Base-by-base conservation (phyloP, 2,113 vertebrate genomes). In the Tonatia bakeri region DNA sequence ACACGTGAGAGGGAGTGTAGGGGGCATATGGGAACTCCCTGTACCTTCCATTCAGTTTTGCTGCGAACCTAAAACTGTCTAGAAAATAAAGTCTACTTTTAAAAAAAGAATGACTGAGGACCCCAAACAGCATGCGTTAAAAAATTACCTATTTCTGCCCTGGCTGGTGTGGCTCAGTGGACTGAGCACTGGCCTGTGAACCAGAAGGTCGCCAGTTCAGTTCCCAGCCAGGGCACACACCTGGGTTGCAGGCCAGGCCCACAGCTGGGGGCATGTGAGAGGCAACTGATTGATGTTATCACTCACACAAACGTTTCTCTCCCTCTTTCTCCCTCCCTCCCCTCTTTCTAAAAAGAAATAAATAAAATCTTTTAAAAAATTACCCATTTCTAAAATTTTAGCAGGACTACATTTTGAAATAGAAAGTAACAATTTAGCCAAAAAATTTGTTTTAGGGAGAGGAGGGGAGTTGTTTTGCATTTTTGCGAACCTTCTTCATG, bases 1-100 rank as follows among this genome's bases (percentile, higher is more conserved):
- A 5, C 6, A 0, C 4, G 19, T 64, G 26, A 24, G 13, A 22
- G 47, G 31, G 26, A n/a, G 4, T 6, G 0, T 36, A 54, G 40
- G 12, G 40, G 43, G 54, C 19, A 3, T 24, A 8, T 59, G 52
- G 69, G 38, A 33, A 20, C 59, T 17, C 59, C 14, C 52, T 59
- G 19, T 26, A 26, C 31, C 56, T 61, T 88, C 69, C 19, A 6
- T 26, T 61, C 59, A 31, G 16, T 77, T 86, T 86, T 67, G 47
- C 45, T 45, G 22, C 16, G 20, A 45, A 56, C 15, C n/a, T 22
- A 45, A 69, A 56, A 76, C 22, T 67, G 81, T 54, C 56, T 45
- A 45, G n/a, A 43, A 91, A 72, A 70, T n/a, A 59, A n/a, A 52
- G 67, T 33, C 33, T 83, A 4, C 26, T 82, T 45, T 61, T 26